phyloP scores from a whole-genome alignment of 37 sponge, comb jelly and placozoan species.

The Tethya wilhelma region DNA sequence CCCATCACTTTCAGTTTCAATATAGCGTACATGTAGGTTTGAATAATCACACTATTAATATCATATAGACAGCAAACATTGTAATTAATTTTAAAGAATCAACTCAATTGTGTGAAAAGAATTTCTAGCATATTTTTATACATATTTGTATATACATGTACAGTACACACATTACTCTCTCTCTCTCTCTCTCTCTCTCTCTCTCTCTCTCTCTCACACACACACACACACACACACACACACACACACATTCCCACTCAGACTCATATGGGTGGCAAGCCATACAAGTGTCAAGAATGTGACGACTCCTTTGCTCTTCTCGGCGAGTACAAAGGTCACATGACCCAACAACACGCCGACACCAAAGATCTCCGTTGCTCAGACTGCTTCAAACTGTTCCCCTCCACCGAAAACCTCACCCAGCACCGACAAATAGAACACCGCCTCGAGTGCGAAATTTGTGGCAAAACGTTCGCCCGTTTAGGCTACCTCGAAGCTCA shows the following conservation, averaged over 20 bases:
- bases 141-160: no score
- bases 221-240: no score
- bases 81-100: no score
- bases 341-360: slow-evolving; percentile 27
- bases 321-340: slow-evolving; percentile 52
- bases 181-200: no score
- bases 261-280: slow-evolving; percentile 46
- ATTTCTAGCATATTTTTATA: no score
- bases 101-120: no score
- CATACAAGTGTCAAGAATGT: slow-evolving; percentile 63
- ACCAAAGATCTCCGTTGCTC: slow-evolving; percentile 48
- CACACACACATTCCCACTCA: neutral
- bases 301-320: slow-evolving; percentile 46
- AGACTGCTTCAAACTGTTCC: slow-evolving; percentile 61
- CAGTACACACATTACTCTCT: no score
- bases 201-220: no score
- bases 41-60: no score
- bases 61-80: no score
- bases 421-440: slow-evolving; percentile 53
- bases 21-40: no score
- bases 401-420: slow-evolving; percentile 24
- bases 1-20: no score
- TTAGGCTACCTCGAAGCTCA: slow-evolving; percentile 71
- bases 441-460: slow-evolving; percentile 64
- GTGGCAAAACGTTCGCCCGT: slow-evolving; percentile 65